Evolutionary conservation across 2,113 vertebrate species (phyloP).

Genomic region (Naja naja): DNA sequence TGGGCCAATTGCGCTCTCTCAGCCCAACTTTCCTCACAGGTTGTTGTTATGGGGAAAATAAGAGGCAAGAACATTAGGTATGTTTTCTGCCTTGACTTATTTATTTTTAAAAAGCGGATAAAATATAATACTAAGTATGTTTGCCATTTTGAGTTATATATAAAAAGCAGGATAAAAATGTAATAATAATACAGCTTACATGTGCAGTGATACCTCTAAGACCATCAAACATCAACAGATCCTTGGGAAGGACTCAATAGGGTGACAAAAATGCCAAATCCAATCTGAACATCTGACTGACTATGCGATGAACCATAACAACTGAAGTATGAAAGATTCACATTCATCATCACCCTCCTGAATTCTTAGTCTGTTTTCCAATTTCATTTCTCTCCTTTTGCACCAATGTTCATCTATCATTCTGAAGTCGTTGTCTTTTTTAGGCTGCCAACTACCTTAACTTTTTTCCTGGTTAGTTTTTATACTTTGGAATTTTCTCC

Average conservation of each 20-base stretch:
- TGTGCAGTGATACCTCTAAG: neutral
- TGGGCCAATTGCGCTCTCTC: too few species aligned
- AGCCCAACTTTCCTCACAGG: neutral
- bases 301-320: neutral
- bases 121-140: neutral
- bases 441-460: neutral
- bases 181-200: neutral
- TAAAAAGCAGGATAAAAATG: neutral
- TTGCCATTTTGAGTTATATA: neutral
- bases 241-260: neutral
- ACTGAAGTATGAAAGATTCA: neutral
- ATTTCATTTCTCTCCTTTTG: neutral
- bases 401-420: neutral
- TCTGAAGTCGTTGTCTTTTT: neutral
- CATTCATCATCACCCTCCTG: neutral
- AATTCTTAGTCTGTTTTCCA: neutral
- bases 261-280: neutral
- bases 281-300: neutral
- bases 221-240: neutral
- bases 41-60: neutral
- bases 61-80: neutral
- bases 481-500: neutral
- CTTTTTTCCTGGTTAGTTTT: neutral
- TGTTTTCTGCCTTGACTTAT: neutral
- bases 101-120: neutral